Base-by-base conservation (phyloP, 2,113 vertebrate species). In the Sialia sialis region DNA sequence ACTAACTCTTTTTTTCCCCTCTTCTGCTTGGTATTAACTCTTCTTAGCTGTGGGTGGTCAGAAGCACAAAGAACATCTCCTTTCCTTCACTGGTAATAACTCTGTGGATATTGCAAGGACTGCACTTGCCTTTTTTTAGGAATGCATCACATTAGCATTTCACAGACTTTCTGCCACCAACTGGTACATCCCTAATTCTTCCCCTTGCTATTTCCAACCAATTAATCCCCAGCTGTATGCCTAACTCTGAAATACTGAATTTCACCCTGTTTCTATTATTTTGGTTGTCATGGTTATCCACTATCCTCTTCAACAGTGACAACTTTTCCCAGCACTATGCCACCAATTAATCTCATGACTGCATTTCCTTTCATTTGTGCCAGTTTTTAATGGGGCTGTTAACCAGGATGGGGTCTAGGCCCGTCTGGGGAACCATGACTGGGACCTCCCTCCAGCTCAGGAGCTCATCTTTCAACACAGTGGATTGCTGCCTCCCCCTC, bases 131-230 rank as follows among this genome's bases (percentile, higher is more conserved):
- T 68, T 63, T 72, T 72, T 68, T 48, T 18, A 83, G n/a, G 67
- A 92, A 90, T 3, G 11, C 30, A 73, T 83, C 46, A 46, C 72
- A 67, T 92, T 43, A 94, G 43, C 87, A 89, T 84, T 96, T 89
- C 87, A 91, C 69, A 96, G 80, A 59, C 77, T 70, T 94, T 87
- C 76, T 70, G 69, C 39, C 89, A 81, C 52, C 26, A 77, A n/a
- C 32, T 36, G 59, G 63, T 74, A 74, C 3, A 8, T 55, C 51
- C 51, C 43, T 59, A 92, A 54, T 38, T 29, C 29, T 58, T 29
- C 63, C 51, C 51, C 82, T 89, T 74, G 58, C 63, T 86, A 29
- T 66, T 92, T 84, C 91, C 32, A 91, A 63, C 26, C 76, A 84
- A 63, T 67, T 74, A 91, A 75, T 84, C 38, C 60, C 43, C 48